phyloP scores from a whole-genome alignment of 2,888 invertebrate genomes.

The Polydrusus tereticollis region DNA sequence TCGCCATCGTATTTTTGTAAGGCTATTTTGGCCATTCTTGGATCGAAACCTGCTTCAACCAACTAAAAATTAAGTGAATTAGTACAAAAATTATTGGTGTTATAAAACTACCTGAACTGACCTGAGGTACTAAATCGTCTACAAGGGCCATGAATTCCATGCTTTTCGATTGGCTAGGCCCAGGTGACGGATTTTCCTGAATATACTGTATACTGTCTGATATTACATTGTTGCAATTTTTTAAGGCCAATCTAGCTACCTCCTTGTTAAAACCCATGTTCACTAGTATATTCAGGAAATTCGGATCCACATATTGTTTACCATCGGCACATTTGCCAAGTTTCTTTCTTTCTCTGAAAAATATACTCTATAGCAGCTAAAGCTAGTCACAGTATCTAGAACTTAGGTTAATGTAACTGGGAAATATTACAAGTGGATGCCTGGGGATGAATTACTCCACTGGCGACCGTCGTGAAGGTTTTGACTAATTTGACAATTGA shows the following conservation, averaged over 20 bases:
- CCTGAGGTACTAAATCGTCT: conserved; percentile 63
- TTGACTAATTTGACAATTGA: too few species aligned
- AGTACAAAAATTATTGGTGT: too few species aligned
- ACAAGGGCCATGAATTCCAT: conserved; percentile 60
- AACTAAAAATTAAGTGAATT: conserved; percentile 63
- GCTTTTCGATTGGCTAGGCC: conserved; percentile 65
- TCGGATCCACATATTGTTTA: conserved; percentile 69
- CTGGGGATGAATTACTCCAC: too few species aligned
- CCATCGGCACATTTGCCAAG: conserved; percentile 75
- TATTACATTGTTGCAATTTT: conserved; percentile 78
- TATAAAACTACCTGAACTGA: too few species aligned
- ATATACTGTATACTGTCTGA: conserved; percentile 75
- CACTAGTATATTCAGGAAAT: conserved; percentile 70
- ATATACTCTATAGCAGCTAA: neutral
- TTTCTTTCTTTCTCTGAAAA: conserved; percentile 67
- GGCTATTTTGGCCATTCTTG: conserved; percentile 70
- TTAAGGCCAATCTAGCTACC: conserved; percentile 74
- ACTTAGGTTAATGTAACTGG: too few species aligned
- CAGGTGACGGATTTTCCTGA: conserved; percentile 71
- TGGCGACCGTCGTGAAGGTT: too few species aligned
- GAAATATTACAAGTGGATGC: too few species aligned
- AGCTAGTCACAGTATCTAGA: neutral
- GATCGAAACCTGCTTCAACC: conserved; percentile 74
- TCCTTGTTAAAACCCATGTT: conserved; percentile 79
- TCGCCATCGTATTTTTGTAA: conserved; percentile 71